Conservation (phyloP, 2,888 invertebrate genomes). For the Diaperis boleti region DNA sequence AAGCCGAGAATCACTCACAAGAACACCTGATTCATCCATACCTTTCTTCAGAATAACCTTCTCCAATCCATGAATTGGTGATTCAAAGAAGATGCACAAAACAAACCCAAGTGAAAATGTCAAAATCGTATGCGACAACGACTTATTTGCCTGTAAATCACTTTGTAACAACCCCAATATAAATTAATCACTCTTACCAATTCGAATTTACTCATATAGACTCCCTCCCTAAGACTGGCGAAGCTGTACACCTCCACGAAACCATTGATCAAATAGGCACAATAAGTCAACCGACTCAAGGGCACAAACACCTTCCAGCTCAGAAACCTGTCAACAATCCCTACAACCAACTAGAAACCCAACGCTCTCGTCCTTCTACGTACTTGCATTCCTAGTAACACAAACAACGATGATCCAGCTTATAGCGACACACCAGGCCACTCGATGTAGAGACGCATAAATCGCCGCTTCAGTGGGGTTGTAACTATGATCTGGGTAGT, state of each 20-base stretch:
- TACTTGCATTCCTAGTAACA: conserved; percentile 76
- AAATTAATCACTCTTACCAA: conserved; percentile 66
- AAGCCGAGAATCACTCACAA: too few species aligned
- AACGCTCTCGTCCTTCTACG: conserved; percentile 73
- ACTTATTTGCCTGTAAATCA: conserved; percentile 69
- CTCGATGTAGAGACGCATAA: conserved; percentile 75
- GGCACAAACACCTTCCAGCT: conserved; percentile 75
- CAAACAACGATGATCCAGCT: conserved; percentile 78
- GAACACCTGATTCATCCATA: too few species aligned
- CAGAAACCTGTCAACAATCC: conserved; percentile 70
- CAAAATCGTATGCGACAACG: conserved; percentile 71
- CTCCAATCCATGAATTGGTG: conserved; percentile 79
- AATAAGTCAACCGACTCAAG: conserved; percentile 77
- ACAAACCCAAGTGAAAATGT: conserved; percentile 75
- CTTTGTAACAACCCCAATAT: not conserved
- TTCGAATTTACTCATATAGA: conserved; percentile 73
- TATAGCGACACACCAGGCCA: conserved; percentile 77
- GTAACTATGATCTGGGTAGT: conserved; percentile 72
- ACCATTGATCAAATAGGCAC: conserved; percentile 80
- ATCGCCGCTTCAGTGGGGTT: conserved; percentile 72
- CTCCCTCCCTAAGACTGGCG: conserved; percentile 72
- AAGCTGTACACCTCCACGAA: conserved; percentile 76
- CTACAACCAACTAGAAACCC: conserved; percentile 59
- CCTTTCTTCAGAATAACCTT: conserved; percentile 64
- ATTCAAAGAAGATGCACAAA: conserved; percentile 77